Conservation (phyloP, 2,888 invertebrate genomes). For the Phyto melanocephala region DNA sequence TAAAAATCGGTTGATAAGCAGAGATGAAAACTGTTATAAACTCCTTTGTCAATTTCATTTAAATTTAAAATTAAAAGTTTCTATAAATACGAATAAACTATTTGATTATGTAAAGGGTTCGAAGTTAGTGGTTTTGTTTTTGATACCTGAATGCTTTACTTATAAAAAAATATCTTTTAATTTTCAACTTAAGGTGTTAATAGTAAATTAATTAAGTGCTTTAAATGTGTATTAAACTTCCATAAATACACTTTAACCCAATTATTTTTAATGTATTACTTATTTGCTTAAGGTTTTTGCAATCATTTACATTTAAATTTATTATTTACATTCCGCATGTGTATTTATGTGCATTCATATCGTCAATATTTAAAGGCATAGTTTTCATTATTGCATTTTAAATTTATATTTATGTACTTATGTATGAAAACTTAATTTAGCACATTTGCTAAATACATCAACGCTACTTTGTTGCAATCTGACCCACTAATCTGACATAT, state of each 20-base stretch:
- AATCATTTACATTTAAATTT: not conserved
- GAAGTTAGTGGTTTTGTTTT: too few species aligned
- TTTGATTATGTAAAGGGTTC: too few species aligned
- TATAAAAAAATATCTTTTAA: too few species aligned
- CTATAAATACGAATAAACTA: too few species aligned
- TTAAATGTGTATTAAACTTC: not conserved
- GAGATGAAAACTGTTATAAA: too few species aligned
- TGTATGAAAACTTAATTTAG: constrained; percentile 28
- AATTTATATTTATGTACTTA: not conserved
- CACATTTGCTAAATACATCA: constrained; percentile 68
- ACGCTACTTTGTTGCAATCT: constrained; percentile 69
- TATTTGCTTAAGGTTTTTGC: not conserved
- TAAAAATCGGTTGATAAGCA: too few species aligned
- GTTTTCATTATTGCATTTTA: not conserved
- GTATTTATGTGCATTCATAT: not conserved
- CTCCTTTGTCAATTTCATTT: too few species aligned
- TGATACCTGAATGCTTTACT: too few species aligned
- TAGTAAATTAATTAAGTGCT: not conserved
- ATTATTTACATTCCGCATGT: not conserved
- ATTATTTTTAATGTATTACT: not conserved
- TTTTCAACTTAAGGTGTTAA: not conserved
- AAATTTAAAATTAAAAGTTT: too few species aligned
- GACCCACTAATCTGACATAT: constrained; percentile 73
- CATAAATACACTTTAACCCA: not conserved
- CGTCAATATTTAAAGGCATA: not conserved